Evolutionary conservation across 2,113 vertebrate species (phyloP), one percentile per base, ranked within the genome.

Genomic region (Plecotus auritus): DNA sequence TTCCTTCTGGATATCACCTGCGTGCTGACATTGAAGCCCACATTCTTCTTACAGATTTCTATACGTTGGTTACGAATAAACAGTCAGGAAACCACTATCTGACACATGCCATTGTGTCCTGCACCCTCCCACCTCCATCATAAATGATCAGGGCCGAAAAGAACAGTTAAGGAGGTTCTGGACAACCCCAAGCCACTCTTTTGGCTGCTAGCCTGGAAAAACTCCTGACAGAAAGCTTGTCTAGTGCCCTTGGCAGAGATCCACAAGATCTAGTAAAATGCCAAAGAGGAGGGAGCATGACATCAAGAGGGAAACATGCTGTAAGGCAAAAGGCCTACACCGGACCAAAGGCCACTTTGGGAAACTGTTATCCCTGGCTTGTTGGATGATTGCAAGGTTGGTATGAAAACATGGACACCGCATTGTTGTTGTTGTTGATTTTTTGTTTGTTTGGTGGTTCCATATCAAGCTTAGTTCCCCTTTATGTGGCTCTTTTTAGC

Each of bases 81-180:
- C 8, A 84, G 45, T 67, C n/a, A 70, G 47, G 35, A 92, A 85
- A 85, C 23, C 23, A 51, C 67, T 47, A 14, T 42, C 30, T 91
- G 69, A 74, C 73, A 90, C 91, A 93, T 93, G 90, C 92, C 88
- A 95, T 96, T 86, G 56, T 88, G 95, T 97, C 92, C 96, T 88
- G 88, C 3, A 70, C 49, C 85, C 54, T 96, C 47, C 77, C 83
- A 54, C 56, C 32, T 88, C 61, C 85, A 17, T 93, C 78, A 92
- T 91, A 96, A 90, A 72, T 77, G 88, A 93, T 88, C 85, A 94
- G 61, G 51, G 69, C 85, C 83, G 90, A 91, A 92, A 97, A 97
- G 97, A 97, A 97, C 96, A 96, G 96, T 93, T 97, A 97, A 97
- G 97, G 96, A 97, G 90, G 70, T 80, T 95, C 95, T 97, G 97